Base-by-base conservation (phyloP, 1,140 invertebrate genomes). In the Pogonus chalceus region DNA sequence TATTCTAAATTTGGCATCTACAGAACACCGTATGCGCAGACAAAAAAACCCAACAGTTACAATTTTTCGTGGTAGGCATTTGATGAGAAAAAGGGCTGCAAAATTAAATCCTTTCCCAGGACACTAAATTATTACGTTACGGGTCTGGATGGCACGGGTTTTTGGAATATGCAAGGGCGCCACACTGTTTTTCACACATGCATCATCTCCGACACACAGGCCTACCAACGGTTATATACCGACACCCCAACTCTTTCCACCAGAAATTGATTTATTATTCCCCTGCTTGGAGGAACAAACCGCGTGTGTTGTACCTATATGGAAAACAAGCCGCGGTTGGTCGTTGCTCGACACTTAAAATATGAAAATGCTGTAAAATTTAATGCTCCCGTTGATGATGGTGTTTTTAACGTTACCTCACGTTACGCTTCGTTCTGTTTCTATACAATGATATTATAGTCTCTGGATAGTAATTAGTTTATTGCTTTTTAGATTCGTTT, bases 101-200 rank as follows among this genome's bases (percentile, higher is more conserved):
- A n/a, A n/a, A n/a, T n/a, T n/a, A n/a, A n/a, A n/a, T n/a, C n/a
- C n/a, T n/a, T n/a, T n/a, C n/a, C n/a, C n/a, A n/a, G n/a, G n/a
- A n/a, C n/a, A n/a, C n/a, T n/a, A n/a, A n/a, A n/a, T n/a, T n/a
- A n/a, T n/a, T n/a, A n/a, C n/a, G n/a, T n/a, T n/a, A n/a, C n/a
- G n/a, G n/a, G n/a, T n/a, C n/a, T n/a, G n/a, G n/a, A n/a, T n/a
- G n/a, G n/a, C n/a, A 9, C 9, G 18, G 37, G 7, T 7, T 7
- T 9, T 4, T 43, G 18, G 37, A 43, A 43, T 31, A 31, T 14
- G 26, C 4, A 7, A 31, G 18, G 37, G 37, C 9, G 18, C 37
- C 37, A 43, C 37, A 43, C 18, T 43, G 37, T 43, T 43, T 43
- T 43, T 43, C 37, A 43, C 37, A 43, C 37, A 43, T 43, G 37